Evolutionary conservation across 2,113 vertebrate species (phyloP).

Genomic region (Dissostichus mawsoni): DNA sequence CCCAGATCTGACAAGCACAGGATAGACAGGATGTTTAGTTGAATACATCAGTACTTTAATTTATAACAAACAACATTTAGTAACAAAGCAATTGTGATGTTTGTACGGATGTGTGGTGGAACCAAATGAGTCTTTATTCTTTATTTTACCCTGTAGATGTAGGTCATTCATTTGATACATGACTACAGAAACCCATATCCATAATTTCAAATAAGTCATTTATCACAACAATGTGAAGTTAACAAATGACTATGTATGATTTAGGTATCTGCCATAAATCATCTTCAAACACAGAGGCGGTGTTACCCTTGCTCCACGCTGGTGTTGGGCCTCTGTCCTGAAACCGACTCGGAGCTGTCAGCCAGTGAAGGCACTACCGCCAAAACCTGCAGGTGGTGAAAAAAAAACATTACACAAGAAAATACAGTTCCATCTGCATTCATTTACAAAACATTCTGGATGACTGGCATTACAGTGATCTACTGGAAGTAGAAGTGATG

Average conservation of each 20-base stretch:
- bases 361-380: slow-evolving; percentile 97
- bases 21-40: rapidly evolving
- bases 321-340: slow-evolving; percentile 97
- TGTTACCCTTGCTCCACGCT: slow-evolving; percentile 97
- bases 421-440: neutral
- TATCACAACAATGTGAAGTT: neutral
- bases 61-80: neutral
- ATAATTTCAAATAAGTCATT: neutral
- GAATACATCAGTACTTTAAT: neutral
- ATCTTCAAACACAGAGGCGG: neutral
- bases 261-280: neutral
- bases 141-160: neutral
- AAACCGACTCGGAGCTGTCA: slow-evolving; percentile 97
- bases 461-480: neutral
- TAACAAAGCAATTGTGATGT: neutral
- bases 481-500: neutral
- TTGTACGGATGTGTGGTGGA: neutral
- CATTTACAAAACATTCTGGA: rapidly evolving
- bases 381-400: slow-evolving; percentile 87
- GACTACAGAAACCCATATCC: neutral
- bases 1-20: slow-evolving; percentile 87
- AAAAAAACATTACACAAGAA: neutral
- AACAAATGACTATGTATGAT: neutral
- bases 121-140: neutral
- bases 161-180: neutral